Base-by-base conservation (phyloP, 2,113 vertebrate species). In the Strigops habroptila region DNA sequence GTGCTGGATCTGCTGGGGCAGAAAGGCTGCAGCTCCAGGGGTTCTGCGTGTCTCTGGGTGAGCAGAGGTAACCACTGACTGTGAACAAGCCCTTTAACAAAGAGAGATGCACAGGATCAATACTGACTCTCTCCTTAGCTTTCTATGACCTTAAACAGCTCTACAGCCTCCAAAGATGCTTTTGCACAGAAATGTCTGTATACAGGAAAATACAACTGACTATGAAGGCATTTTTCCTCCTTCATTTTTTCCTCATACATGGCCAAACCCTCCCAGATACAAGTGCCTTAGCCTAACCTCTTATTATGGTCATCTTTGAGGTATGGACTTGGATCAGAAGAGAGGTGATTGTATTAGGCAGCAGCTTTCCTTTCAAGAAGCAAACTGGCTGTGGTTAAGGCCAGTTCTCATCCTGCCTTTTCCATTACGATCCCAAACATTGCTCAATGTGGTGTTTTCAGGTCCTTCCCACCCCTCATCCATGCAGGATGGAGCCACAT, bases 381-480 rank as follows among this genome's bases (percentile, higher is more conserved):
- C 7, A 77, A 74, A 69, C 28, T 44, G 35, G 18, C 16, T 65
- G 14, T 31, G 59, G 7, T 8, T 8, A 70, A 81, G 12, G 27
- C 13, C 68, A 81, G 6, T 7, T 57, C 8, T 51, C 37, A 37
- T 46, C 37, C 31, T 1, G 4, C 6, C 6, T 90, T 82, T 78
- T 64, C 74, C 27, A 23, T 41, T 11, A 3, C 2, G 5, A 4
- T 39, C 28, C 41, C 33, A 46, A 37, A 37, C 27, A 9, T 24
- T 22, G 18, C 31, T 85, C 1, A 0, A 0, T 13, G 9, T 2
- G 9, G 3, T 6, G 7, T 43, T 46, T 16, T 3, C 10, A 70
- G 8, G 5, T 80, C 27, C 12, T 83, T 74, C 41, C 35, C 24
- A 69, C 16, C 9, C 27, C 16, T 78, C 3, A 4, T 7, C 39